These are phyloP conservation scores for Gobio gobio DNA, from an alignment of 2,113 vertebrate species.

Conservation along the genomic window DNA sequence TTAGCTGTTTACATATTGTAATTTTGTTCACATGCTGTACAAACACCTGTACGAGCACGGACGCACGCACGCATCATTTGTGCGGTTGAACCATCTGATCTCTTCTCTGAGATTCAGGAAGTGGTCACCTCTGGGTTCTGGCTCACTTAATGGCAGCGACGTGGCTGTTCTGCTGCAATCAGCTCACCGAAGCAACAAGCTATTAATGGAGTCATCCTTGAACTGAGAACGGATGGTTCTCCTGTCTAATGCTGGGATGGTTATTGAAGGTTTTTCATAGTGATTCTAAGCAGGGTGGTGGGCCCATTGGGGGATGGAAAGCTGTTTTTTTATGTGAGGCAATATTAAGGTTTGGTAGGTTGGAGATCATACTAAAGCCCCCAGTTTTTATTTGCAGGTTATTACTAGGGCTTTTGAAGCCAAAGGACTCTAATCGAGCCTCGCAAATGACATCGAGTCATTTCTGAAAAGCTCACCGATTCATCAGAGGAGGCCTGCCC, in stretches of 20 bases:
- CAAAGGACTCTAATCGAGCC: constrained; percentile 60
- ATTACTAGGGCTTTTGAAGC: constrained; percentile 61
- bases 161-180: constrained; percentile 47
- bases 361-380: constrained; percentile 11
- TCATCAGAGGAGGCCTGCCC: constrained; percentile 41
- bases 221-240: not conserved
- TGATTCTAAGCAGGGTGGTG: constrained; percentile 23
- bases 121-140: not conserved
- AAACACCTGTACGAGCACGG: constrained; percentile 31
- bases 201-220: constrained; percentile 30
- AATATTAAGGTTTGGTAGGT: constrained; percentile 13
- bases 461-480: constrained; percentile 51
- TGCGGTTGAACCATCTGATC: not conserved
- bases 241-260: constrained; percentile 13
- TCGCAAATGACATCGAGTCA: constrained; percentile 53
- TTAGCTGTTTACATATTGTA: constrained; percentile 11
- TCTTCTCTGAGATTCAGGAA: constrained; percentile 9
- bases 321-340: constrained; percentile 45
- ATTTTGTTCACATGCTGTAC: not conserved
- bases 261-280: constrained; percentile 30
- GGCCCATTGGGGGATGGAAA: not conserved
- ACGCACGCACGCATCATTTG: not conserved
- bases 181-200: constrained; percentile 9
- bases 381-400: constrained; percentile 59
- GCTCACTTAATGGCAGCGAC: not conserved